phyloP scores from a whole-genome alignment of 2,797 vertebrate genomes.

The Spinibarbus caldwelli region DNA sequence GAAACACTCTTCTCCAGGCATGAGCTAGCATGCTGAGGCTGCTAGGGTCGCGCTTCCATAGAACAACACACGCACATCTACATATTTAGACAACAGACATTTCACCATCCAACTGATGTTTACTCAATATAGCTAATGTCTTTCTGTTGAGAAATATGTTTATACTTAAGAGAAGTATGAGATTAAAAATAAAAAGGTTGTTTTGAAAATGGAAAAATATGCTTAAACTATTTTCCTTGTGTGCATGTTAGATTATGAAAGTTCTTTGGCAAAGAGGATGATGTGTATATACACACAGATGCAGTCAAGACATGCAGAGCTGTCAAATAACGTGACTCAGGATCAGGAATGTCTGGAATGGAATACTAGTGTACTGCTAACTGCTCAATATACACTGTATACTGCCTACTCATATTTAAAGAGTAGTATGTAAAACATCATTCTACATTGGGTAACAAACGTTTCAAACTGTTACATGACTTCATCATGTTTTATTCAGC shows the following conservation, averaged over 20 bases:
- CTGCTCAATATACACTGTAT: not conserved
- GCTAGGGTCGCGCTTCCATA: conserved; percentile 38
- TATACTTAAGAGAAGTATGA: conserved; percentile 29
- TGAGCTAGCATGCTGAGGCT: conserved; percentile 68
- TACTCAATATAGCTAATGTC: conserved; percentile 34
- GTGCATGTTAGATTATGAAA: conserved; percentile 15
- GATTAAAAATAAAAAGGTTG: conserved; percentile 42
- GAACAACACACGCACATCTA: conserved; percentile 57
- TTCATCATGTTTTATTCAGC: not conserved
- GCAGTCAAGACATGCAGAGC: conserved; percentile 26
- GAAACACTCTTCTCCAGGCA: conserved; percentile 58
- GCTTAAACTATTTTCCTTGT: conserved; percentile 3
- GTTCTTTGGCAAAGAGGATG: conserved; percentile 28
- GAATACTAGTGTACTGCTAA: not conserved
- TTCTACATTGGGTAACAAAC: not conserved
- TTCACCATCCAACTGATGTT: conserved; percentile 8
- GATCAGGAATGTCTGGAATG: conserved; percentile 16
- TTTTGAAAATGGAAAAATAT: conserved; percentile 39
- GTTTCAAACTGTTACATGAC: not conserved
- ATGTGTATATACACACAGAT: conserved; percentile 41
- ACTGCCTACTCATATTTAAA: not conserved
- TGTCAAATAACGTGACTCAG: not conserved
- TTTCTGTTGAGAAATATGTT: conserved; percentile 46
- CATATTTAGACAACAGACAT: conserved; percentile 23
- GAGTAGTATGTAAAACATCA: not conserved